Evolutionary conservation across 2,888 invertebrate genomes (phyloP).

Genomic region (Gari tellinella): DNA sequence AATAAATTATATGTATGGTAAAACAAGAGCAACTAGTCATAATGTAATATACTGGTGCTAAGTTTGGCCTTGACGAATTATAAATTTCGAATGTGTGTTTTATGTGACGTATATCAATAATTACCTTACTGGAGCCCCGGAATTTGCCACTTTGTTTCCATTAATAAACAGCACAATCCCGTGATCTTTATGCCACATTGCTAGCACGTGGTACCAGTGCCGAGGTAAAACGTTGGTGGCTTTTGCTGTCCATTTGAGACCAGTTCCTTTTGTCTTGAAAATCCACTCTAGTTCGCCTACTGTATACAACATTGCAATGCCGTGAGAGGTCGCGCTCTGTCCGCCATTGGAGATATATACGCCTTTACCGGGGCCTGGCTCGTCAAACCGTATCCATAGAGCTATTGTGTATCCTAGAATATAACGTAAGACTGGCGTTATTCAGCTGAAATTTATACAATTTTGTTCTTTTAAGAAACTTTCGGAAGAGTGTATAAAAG

Average conservation of each 20-base stretch:
- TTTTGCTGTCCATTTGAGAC: slow-evolving; percentile 75
- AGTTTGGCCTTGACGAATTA: too few species aligned
- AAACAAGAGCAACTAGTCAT: too few species aligned
- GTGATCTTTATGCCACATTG: slow-evolving; percentile 74
- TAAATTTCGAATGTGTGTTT: too few species aligned
- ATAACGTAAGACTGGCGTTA: background rate
- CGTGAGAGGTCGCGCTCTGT: slow-evolving; percentile 77
- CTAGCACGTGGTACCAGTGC: slow-evolving; percentile 82
- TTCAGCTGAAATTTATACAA: too few species aligned
- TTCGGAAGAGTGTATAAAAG: too few species aligned
- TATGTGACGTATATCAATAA: too few species aligned
- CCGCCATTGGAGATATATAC: slow-evolving; percentile 83
- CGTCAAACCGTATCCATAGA: slow-evolving; percentile 80
- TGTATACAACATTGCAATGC: slow-evolving; percentile 82
- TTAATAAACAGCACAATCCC: slow-evolving; percentile 79
- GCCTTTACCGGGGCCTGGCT: slow-evolving; percentile 66
- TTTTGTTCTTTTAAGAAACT: too few species aligned
- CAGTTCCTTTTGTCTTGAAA: slow-evolving; percentile 75
- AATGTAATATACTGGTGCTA: too few species aligned
- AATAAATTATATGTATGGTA: too few species aligned
- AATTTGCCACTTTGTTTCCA: slow-evolving; percentile 68
- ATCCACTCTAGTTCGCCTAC: slow-evolving; percentile 77
- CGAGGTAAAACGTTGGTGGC: slow-evolving; percentile 70
- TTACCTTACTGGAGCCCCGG: too few species aligned
- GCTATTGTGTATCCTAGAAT: slow-evolving; percentile 80